Evolutionary conservation across 2,888 invertebrate genomes (phyloP).

Genomic region (Aproaerema taeniolella): DNA sequence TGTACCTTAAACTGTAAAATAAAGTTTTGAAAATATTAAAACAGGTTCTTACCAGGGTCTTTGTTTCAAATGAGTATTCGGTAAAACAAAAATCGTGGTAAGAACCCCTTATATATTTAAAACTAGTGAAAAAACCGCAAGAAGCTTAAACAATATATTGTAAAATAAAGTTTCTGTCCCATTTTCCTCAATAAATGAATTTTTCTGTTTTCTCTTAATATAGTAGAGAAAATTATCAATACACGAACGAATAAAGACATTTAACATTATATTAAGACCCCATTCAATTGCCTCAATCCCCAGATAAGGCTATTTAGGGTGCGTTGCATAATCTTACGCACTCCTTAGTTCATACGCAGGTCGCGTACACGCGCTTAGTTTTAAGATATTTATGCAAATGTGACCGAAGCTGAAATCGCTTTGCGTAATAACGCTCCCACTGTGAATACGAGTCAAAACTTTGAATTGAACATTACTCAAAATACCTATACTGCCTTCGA

Average conservation of each 20-base stretch:
- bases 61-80: too few relatives aligned
- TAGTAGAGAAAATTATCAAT: too few relatives aligned
- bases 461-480: neutral
- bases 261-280: conserved; percentile 7
- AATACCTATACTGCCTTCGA: neutral
- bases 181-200: too few relatives aligned
- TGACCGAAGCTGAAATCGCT: conserved; percentile 25
- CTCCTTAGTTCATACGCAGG: conserved; percentile 26
- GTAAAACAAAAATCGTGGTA: too few relatives aligned
- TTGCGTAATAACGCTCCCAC: conserved; percentile 12
- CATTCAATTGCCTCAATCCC: conserved; percentile 10
- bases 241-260: conserved; percentile 4
- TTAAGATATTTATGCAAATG: conserved; percentile 30
- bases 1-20: too few relatives aligned
- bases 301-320: conserved; percentile 14
- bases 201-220: too few relatives aligned
- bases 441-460: neutral
- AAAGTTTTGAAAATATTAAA: too few relatives aligned
- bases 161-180: neutral
- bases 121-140: neutral
- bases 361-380: conserved; percentile 31
- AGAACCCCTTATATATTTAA: too few relatives aligned
- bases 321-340: conserved; percentile 19
- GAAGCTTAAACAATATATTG: neutral
- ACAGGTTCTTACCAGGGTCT: too few relatives aligned